Percentiles rank a stretch among this genome's conserved stretches.
Evolutionary conservation across 2,888 invertebrate species (phyloP).

Genomic region (Epiblema foenella): DNA sequence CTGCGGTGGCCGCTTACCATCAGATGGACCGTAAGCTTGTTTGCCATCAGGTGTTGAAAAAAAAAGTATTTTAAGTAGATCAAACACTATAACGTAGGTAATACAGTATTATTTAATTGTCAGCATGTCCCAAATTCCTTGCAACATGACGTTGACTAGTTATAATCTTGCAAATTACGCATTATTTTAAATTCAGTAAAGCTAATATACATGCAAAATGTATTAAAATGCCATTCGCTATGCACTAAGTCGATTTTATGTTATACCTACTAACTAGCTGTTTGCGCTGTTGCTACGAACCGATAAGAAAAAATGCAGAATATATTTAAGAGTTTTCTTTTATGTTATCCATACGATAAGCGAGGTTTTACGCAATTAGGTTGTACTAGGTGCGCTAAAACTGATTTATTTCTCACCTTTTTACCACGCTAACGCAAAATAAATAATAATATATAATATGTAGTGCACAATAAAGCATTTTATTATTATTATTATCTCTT

Average conservation of each 20-base stretch:
- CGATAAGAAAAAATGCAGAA: slow-evolving; percentile 33
- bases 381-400: not conserved
- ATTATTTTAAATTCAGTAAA: slow-evolving; percentile 4
- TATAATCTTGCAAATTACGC: slow-evolving; percentile 2
- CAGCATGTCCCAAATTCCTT: not conserved
- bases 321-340: slow-evolving; percentile 19
- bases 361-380: not conserved
- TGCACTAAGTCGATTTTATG: slow-evolving; percentile 27
- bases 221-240: slow-evolving; percentile 36
- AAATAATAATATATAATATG: too few species aligned
- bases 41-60: too few species aligned
- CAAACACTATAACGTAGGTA: too few species aligned
- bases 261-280: slow-evolving; percentile 15
- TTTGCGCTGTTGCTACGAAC: slow-evolving; percentile 22
- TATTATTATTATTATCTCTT: too few species aligned
- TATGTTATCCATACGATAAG: slow-evolving; percentile 14
- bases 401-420: not conserved
- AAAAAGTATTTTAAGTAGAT: too few species aligned
- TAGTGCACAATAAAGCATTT: too few species aligned
- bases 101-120: not conserved
- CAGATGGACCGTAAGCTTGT: too few species aligned
- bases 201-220: slow-evolving; percentile 17
- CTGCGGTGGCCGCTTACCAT: too few species aligned
- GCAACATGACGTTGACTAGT: slow-evolving; percentile 15
- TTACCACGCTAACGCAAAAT: not conserved